These are phyloP conservation scores for Sclerodermus sp. DNA, from an alignment of 2,888 invertebrate genomes.

Conservation along the genomic window DNA sequence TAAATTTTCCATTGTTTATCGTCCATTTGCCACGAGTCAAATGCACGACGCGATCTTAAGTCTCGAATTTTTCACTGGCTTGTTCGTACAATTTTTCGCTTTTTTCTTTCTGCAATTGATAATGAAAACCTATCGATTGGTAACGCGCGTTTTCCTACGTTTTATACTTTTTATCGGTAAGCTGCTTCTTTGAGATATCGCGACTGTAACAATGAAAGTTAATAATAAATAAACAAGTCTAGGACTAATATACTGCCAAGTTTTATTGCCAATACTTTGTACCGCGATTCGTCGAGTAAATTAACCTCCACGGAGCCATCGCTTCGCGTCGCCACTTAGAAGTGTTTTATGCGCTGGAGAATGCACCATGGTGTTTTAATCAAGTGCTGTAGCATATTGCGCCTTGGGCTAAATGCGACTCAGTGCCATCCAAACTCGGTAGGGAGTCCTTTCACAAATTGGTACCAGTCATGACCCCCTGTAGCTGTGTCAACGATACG, in stretches of 20 bases:
- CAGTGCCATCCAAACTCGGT: constrained; percentile 33
- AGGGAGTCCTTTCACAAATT: constrained; percentile 54
- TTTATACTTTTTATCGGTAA: no score
- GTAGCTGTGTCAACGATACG: constrained; percentile 47
- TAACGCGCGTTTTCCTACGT: no score
- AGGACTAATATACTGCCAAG: neutral
- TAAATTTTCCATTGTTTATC: no score
- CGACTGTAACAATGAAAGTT: no score
- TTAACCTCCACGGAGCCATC: constrained; percentile 24
- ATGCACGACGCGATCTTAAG: no score
- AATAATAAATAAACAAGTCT: no score
- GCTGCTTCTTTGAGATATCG: no score
- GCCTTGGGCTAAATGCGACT: constrained; percentile 41
- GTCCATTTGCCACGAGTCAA: no score
- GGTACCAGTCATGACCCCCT: constrained; percentile 43
- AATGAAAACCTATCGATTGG: no score
- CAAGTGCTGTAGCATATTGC: constrained; percentile 52
- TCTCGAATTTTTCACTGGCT: no score
- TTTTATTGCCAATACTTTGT: neutral
- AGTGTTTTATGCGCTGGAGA: constrained; percentile 32
- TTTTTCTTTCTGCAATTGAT: no score
- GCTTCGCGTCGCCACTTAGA: constrained; percentile 29
- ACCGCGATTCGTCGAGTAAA: constrained; percentile 13
- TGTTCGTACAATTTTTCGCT: no score
- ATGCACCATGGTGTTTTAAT: constrained; percentile 48